Base-by-base conservation (phyloP, 2,888 invertebrate species). In the Polydrusus cervinus region DNA sequence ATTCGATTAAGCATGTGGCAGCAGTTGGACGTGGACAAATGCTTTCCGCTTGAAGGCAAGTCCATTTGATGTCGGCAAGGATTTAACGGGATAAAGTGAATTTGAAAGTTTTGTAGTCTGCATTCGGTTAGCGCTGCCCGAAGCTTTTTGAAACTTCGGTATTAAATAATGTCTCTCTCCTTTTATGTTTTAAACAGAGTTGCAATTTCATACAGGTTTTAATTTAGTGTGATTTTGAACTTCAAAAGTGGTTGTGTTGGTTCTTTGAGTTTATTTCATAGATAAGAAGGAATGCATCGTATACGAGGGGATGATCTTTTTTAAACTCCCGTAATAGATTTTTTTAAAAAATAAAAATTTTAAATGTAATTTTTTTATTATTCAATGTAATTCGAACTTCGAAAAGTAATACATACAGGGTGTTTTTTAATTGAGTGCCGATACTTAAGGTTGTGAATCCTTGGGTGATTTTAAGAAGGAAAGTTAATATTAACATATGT, bases 31-130 rank as follows among this genome's bases (percentile, higher is more conserved):
- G 34, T 49, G 65, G 49, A 65, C 49, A 65, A 65, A 65, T 65
- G 49, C 34, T 65, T 51, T 51, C 25, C 65, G 65, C 30, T 65
- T 47, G 16, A 34, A 47, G 47, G 34, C 65, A 38, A 49, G 49
- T 34, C 47, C 64, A 49, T 49, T 18, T 49, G 25, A 45, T 45
- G 62, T 45, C 25, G 61, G 40, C 40, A 30, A 45, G 43, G 51
- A 47, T 65, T 65, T 49, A 64, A 61, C 69, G 43, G 71, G 69
- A 75, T 75, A 77, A 79, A 78, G 71, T 75, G 77, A 78, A 80
- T 79, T 81, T 78, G 75, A 79, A 77, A 81, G 79, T 81, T 81
- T 73, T 74, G 78, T 78, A 74, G 73, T 72, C 75, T 65, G 78
- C 77, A 77, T 76, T 78, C 78, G 78, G 70, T 61, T 43, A 61